Percentiles rank a stretch among this genome's conserved stretches.
Conservation (phyloP, 2,113 vertebrate species). For the Bos indicus region DNA sequence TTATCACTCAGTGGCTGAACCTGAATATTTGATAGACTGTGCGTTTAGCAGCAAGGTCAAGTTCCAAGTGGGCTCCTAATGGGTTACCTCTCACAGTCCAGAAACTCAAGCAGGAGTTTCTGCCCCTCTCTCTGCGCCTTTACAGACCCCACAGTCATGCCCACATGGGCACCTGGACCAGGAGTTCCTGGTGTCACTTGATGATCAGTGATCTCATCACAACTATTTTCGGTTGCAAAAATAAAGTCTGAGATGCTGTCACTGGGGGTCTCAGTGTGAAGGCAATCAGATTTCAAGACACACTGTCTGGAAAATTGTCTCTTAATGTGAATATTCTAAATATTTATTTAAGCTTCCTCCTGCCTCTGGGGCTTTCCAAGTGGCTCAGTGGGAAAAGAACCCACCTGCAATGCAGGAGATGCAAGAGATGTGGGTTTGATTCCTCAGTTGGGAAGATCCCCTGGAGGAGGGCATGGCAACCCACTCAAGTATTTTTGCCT, state of each 20-base stretch:
- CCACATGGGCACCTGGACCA: background rate
- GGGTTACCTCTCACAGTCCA: background rate
- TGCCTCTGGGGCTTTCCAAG: background rate
- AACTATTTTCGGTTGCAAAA: background rate
- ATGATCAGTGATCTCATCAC: background rate
- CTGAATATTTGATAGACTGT: background rate
- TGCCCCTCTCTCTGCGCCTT: background rate
- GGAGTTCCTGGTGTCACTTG: background rate
- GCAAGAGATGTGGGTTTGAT: background rate
- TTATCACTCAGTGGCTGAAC: background rate
- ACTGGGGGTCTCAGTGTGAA: background rate
- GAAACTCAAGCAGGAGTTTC: background rate
- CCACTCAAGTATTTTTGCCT: background rate
- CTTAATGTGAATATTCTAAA: constrained; percentile 38
- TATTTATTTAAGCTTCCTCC: constrained; percentile 51
- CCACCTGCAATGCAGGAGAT: background rate
- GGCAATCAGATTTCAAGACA: background rate
- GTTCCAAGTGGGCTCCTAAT: background rate
- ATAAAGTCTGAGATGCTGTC: background rate
- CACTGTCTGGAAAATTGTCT: constrained; percentile 23
- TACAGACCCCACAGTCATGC: background rate
- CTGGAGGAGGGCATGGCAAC: background rate
- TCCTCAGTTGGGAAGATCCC: background rate
- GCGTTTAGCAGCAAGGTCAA: background rate
- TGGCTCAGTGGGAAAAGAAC: background rate